Conservation (phyloP, 2,888 invertebrate genomes). For the Tinea pellionella region DNA sequence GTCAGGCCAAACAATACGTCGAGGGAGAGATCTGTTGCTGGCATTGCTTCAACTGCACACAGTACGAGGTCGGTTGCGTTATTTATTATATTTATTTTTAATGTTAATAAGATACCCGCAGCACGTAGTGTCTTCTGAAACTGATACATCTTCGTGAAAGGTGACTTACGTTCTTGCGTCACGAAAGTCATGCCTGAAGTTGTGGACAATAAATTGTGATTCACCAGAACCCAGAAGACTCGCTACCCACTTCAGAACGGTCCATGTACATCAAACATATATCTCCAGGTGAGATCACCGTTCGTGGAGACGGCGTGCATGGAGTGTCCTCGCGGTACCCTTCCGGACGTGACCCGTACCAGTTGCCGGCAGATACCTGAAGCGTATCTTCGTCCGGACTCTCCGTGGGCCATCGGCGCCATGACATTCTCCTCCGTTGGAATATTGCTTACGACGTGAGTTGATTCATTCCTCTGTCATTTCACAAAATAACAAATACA, state of each 20-base stretch:
- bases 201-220: neutral
- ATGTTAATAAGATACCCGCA: no score
- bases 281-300: slow-evolving; percentile 54
- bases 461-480: slow-evolving; percentile 19
- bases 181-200: no score
- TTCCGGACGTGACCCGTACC: slow-evolving; percentile 82
- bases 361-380: slow-evolving; percentile 83
- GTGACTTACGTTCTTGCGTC: no score
- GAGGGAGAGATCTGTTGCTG: slow-evolving; percentile 91
- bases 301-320: slow-evolving; percentile 86
- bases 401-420: slow-evolving; percentile 93
- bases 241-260: no score
- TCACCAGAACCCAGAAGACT: no score
- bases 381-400: slow-evolving; percentile 82
- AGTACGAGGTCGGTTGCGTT: slow-evolving; percentile 77
- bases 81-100: slow-evolving; percentile 24
- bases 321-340: slow-evolving; percentile 83
- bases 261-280: no score
- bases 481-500: slow-evolving; percentile 17
- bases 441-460: slow-evolving; percentile 79
- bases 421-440: slow-evolving; percentile 91
- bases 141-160: no score
- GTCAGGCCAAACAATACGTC: slow-evolving; percentile 87
- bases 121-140: no score
- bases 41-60: slow-evolving; percentile 90